These are phyloP conservation scores for Cacoxenus indagator DNA, from an alignment of 2,888 invertebrate genomes.

Conservation along the genomic window DNA sequence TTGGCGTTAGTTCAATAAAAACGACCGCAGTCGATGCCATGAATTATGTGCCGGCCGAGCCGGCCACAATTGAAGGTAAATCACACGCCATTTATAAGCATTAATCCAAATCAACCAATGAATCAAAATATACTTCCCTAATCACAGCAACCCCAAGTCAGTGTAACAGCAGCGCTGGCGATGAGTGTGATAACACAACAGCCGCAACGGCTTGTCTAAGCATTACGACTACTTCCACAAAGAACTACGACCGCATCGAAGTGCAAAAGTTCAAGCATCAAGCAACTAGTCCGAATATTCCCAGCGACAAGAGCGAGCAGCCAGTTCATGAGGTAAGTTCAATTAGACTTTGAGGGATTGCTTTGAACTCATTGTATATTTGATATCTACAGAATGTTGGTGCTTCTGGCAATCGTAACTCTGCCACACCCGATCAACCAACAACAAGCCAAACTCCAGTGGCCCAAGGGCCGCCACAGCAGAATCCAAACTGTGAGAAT, in stretches of 20 bases:
- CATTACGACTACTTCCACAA: slow-evolving; percentile 64
- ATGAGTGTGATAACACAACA: slow-evolving; percentile 64
- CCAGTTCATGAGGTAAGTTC: not conserved
- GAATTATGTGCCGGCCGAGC: slow-evolving; percentile 8
- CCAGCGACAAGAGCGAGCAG: slow-evolving; percentile 54
- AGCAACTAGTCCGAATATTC: slow-evolving; percentile 71
- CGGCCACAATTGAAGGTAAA: slow-evolving; percentile 7
- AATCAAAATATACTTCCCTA: not conserved
- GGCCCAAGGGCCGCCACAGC: slow-evolving; percentile 23
- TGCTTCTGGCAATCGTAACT: slow-evolving; percentile 25
- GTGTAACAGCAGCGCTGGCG: slow-evolving; percentile 24
- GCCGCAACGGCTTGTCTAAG: slow-evolving; percentile 61
- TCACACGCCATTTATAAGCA: not conserved
- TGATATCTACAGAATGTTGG: slow-evolving; percentile 17
- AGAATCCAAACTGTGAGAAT: slow-evolving; percentile 52
- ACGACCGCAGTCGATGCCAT: slow-evolving; percentile 14
- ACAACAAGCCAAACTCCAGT: slow-evolving; percentile 35
- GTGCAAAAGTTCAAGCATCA: slow-evolving; percentile 70
- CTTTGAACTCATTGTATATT: not conserved
- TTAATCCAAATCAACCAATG: not conserved
- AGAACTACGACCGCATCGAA: slow-evolving; percentile 67
- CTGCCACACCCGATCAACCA: slow-evolving; percentile 22
- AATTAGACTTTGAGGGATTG: not conserved
- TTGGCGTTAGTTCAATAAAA: slow-evolving; percentile 38
- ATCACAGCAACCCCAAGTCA: not conserved